Evolutionary conservation across 1,140 invertebrate species (phyloP).

Genomic region (Chelonus insularis): DNA sequence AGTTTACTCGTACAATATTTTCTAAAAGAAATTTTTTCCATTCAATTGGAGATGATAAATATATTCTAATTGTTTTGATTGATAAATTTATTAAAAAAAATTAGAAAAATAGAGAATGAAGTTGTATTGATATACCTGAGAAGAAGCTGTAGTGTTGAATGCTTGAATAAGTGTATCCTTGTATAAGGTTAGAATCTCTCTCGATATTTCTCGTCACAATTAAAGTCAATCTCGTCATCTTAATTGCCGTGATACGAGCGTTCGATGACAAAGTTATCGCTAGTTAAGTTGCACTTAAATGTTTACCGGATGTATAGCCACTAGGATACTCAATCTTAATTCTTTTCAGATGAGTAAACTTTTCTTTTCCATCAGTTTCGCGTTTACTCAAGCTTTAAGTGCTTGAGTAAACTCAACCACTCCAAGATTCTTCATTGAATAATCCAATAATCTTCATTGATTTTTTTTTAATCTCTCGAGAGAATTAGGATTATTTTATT

Average conservation of each 20-base stretch:
- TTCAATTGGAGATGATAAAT: neutral
- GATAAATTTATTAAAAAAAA: no score
- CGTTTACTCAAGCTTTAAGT: neutral
- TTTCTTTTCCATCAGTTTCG: neutral
- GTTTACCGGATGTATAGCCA: neutral
- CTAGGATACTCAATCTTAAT: conserved; percentile 1
- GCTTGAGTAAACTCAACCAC: neutral
- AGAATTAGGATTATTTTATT: neutral
- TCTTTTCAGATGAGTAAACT: neutral
- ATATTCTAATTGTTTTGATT: no score
- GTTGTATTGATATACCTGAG: no score
- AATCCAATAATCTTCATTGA: neutral
- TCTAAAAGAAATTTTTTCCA: no score
- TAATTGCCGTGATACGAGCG: conserved; percentile 13
- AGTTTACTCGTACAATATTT: no score
- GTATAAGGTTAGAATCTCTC: no score
- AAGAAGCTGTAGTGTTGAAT: no score
- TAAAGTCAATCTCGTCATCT: conserved; percentile 18
- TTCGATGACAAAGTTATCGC: conserved; percentile 13
- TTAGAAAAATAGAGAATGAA: no score
- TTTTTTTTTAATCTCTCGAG: neutral
- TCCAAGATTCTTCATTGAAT: neutral
- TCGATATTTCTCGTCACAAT: conserved; percentile 5
- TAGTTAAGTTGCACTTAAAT: neutral
- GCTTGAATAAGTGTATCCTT: no score